Percentiles rank a stretch among this genome's conserved stretches.
Conservation (phyloP, 2,888 invertebrate species). For the Coenonympha arcania region DNA sequence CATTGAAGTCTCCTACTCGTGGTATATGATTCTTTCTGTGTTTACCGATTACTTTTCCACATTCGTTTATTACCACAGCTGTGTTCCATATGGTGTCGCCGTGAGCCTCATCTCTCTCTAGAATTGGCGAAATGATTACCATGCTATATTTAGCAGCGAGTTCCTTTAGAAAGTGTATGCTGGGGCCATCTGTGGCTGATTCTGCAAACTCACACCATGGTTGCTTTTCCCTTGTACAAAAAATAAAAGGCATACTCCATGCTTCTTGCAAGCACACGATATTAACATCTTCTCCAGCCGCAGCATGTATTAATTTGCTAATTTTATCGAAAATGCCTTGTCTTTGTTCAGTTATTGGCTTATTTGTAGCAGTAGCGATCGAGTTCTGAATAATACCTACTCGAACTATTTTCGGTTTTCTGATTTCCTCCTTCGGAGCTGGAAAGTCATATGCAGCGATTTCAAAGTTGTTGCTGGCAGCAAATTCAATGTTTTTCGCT, state of each 20-base stretch:
- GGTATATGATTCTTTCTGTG: conserved; percentile 99
- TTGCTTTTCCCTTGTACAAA: conserved; percentile 95
- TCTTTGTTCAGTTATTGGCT: conserved; percentile 82
- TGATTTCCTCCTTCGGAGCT: conserved; percentile 79
- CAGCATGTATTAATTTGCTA: conserved; percentile 81
- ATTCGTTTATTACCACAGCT: conserved; percentile 90
- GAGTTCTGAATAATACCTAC: conserved; percentile 92
- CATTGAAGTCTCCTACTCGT: conserved; percentile 97
- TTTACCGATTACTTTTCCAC: conserved; percentile 91
- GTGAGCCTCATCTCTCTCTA: conserved; percentile 91
- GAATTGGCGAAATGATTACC: conserved; percentile 95
- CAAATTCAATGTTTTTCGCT: conserved; percentile 55
- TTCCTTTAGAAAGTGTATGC: conserved; percentile 84
- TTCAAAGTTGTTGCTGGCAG: conserved; percentile 78
- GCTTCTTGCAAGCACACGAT: conserved; percentile 96
- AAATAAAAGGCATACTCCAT: conserved; percentile 99
- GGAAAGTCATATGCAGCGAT: conserved; percentile 82
- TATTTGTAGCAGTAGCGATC: conserved; percentile 83
- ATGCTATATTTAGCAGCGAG: conserved; percentile 87
- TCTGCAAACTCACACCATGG: conserved; percentile 99
- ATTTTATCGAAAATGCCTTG: conserved; percentile 85
- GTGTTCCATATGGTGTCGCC: conserved; percentile 97
- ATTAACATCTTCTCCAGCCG: conserved; percentile 86
- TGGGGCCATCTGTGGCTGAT: conserved; percentile 87
- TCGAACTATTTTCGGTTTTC: conserved; percentile 81